Evolutionary conservation across 2,888 invertebrate species (phyloP), one percentile per base, ranked within the genome.

Genomic region (Gymnoscelis rufifasciata): DNA sequence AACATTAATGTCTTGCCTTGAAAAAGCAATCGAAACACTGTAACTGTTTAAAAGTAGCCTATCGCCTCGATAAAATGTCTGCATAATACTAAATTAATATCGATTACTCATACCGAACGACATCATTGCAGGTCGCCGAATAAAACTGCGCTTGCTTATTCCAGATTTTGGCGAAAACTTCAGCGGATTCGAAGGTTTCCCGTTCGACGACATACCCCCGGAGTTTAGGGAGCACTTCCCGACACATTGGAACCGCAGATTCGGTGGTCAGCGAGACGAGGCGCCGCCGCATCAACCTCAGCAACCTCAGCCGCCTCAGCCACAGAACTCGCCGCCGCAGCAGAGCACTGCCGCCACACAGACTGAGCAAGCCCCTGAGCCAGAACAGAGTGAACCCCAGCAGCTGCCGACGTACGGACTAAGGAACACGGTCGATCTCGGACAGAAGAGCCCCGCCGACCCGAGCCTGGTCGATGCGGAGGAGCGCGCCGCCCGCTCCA

Each of bases 391-490:
- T 5, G 19, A 3, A 3, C 19, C 19, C 3, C 19, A 19, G 5
- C 19, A 68, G 14, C 65, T 93, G 7, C 90, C 91, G 38, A 93
- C 93, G 60, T 91, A 93, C 89, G 92, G 92, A 3, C 72, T 93
- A 49, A 90, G 94, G 56, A 95, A 95, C 68, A 95, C 95, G 13
- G 92, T 94, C 51, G 94, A 95, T 71, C 91, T 95, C 68, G 94
- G 94, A 38, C 93, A 93, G 57, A 91, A 90, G 66, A 89, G 88
- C 59, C 83, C 90, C 62, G 87, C 87, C 29, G 90, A 90, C 62
- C 78, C 86, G 28, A 80, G 83, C 60, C 52, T 83, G 62, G 19
- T 19, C 19, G 83, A 87, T 78, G 89, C 87, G 30, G 90, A 89
- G 54, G 91, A 90, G 71, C 89, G 93, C 56, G 90, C 89, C 45